Base-by-base conservation (phyloP, 2,888 invertebrate genomes). In the Perithous albicinctus region DNA sequence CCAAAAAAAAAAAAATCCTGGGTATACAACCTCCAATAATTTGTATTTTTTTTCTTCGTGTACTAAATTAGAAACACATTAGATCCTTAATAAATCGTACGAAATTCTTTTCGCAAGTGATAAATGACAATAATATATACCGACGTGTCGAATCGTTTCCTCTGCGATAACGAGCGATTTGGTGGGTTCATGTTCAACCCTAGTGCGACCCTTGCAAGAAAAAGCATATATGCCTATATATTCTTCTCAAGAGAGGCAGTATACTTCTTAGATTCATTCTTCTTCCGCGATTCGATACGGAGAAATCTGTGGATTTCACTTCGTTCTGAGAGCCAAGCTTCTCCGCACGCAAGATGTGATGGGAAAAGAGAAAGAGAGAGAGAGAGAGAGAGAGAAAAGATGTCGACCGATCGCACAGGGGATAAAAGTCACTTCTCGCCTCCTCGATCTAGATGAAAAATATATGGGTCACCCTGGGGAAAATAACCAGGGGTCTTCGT, bases 221-320 rank as follows among this genome's bases (percentile, higher is more conserved):
- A 54, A 38, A 32, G 8, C 51, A 32, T 15, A 15, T 29, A 43
- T 26, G 26, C 3, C 38, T n/a, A 20, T 23, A 69, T 23, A 26
- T 56, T 15, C 23, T 20, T 35, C 54, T 15, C 29, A 26, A 29
- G n/a, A 29, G n/a, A 20, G 48, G 20, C 20, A 8, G 48, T 51
- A 20, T 51, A 10, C 23, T 51, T 51, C 18, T 48, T 48, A 51
- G 69, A 26, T 51, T 70, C 26, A 54, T 79, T 79, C 67, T 74
- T 79, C 41, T 29, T 32, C 15, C 18, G 15, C 43, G 2, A 64
- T 63, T 56, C 66, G 43, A 35, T 18, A 12, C 26, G 5, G 72
- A 72, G 66, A 72, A 78, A 78, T 72, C 70, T 51, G 51, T 64
- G 72, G 73, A 78, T 78, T 72, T 78, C 69, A 78, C 69, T 78